Evolutionary conservation across 2,888 invertebrate species (phyloP), one percentile per base, ranked within the genome.

Genomic region (Spodoptera littoralis): DNA sequence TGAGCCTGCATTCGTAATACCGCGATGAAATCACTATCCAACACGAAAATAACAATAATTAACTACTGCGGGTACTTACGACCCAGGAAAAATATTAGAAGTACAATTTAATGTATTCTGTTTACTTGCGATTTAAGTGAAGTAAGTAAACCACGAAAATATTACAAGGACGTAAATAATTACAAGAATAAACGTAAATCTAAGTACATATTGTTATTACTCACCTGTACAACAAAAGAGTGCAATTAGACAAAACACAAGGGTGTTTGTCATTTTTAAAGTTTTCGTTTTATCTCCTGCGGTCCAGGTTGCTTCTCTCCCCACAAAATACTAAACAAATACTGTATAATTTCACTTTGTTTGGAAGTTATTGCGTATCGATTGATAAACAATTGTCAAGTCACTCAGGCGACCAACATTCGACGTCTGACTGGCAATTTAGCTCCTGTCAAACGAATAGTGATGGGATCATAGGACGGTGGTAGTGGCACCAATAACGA

Each of bases 221-320:
- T 91, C 83, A 93, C 93, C 85, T 84, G 90, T 82, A 85, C 88
- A 89, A 86, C 89, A 91, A 88, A 93, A 86, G 80, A 92, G 75
- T 53, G 84, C 73, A 65, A 91, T 68, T 65, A 94, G 91, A 91
- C 93, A 93, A 92, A 93, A 90, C 86, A 85, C 87, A 57, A 88
- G 75, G 60, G 90, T 84, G 91, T 93, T 94, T 86, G 92, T 87
- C 94, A 94, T 94, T 81, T 82, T 90, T 63, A 43, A 65, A 81
- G 80, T 11, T 71, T 73, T 70, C 65, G 72, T 79, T 79, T 84
- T 82, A 83, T 78, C 69, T 72, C 52, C 74, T 69, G 73, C 66
- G 65, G 76, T 87, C 85, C 84, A 83, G 81, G 84, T 87, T 85
- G 75, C 79, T 81, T 80, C 77, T 76, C 76, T 67, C 80, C 84